phyloP scores from a whole-genome alignment of 1,140 invertebrate species.

The Acromyrmex echinatior region DNA sequence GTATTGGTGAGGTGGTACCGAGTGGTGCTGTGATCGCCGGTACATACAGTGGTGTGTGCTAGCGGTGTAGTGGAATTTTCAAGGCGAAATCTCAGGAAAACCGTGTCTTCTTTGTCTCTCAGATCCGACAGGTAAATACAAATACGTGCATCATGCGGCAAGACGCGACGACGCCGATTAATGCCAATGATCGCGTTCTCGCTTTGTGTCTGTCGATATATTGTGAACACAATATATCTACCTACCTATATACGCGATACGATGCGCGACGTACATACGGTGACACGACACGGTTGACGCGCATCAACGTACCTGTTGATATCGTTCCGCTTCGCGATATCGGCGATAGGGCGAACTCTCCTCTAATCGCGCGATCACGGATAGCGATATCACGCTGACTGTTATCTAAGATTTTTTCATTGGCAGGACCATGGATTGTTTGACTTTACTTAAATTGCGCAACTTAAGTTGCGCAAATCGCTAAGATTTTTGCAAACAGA shows the following conservation, averaged over 20 bases:
- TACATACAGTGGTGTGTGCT: neutral
- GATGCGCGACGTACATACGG: neutral
- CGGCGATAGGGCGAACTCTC: neutral
- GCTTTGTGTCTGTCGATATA: slow-evolving; percentile 1
- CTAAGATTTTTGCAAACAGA: neutral
- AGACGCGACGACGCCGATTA: neutral
- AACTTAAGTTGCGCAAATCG: neutral
- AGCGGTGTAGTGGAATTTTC: slow-evolving; percentile 53
- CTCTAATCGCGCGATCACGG: neutral
- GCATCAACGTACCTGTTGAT: slow-evolving; percentile 53
- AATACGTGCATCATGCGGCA: neutral
- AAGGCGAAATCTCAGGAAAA: slow-evolving; percentile 35
- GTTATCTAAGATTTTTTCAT: slow-evolving; percentile 5
- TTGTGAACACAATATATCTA: no score
- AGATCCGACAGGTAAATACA: slow-evolving; percentile 34
- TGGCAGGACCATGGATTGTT: neutral
- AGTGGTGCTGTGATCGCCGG: slow-evolving; percentile 31
- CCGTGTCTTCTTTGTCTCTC: neutral
- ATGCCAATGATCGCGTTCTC: neutral
- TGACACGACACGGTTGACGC: neutral
- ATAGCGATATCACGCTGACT: neutral
- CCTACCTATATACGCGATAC: neutral
- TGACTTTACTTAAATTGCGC: neutral
- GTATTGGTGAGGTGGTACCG: slow-evolving; percentile 49
- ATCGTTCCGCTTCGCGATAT: slow-evolving; percentile 32